phyloP scores from a whole-genome alignment of 2,113 vertebrate species.

The Eublepharis macularius region DNA sequence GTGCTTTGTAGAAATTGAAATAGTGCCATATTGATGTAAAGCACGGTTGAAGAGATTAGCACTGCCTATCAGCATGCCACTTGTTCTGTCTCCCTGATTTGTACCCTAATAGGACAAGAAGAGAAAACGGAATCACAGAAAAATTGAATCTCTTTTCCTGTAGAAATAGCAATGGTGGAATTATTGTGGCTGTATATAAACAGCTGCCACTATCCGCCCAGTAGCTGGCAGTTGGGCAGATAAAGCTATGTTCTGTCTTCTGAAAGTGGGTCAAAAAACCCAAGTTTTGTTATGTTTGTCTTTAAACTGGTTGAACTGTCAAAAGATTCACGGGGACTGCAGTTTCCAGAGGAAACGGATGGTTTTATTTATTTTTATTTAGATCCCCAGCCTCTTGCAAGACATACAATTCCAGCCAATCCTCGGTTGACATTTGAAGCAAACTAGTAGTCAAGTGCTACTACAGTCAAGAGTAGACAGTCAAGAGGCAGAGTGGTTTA shows the following conservation, averaged over 20 bases:
- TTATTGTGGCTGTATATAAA: not conserved
- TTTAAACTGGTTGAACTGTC: not conserved
- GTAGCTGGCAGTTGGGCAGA: not conserved
- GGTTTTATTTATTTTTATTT: not conserved
- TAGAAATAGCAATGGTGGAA: not conserved
- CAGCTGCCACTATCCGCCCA: not conserved
- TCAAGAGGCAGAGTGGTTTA: no score
- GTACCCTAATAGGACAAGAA: not conserved
- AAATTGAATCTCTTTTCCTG: conserved; percentile 23
- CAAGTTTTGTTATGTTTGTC: not conserved
- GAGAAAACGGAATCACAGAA: not conserved
- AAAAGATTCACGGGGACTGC: not conserved
- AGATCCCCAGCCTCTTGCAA: not conserved
- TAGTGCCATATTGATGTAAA: not conserved
- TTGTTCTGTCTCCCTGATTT: not conserved
- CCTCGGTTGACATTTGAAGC: not conserved
- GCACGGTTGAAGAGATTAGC: not conserved
- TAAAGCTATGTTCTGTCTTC: not conserved
- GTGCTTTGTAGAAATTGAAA: not conserved
- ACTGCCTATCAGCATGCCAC: not conserved
- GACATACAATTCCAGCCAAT: not conserved
- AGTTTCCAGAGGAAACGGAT: not conserved
- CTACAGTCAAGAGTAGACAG: no score
- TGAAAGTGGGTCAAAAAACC: not conserved
- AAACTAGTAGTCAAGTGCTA: not conserved